A percentile compares a stretch with the other conserved stretches of the same genome.
phyloP scores from a whole-genome alignment of 2,113 vertebrate genomes.

The Orthonyx spaldingii region DNA sequence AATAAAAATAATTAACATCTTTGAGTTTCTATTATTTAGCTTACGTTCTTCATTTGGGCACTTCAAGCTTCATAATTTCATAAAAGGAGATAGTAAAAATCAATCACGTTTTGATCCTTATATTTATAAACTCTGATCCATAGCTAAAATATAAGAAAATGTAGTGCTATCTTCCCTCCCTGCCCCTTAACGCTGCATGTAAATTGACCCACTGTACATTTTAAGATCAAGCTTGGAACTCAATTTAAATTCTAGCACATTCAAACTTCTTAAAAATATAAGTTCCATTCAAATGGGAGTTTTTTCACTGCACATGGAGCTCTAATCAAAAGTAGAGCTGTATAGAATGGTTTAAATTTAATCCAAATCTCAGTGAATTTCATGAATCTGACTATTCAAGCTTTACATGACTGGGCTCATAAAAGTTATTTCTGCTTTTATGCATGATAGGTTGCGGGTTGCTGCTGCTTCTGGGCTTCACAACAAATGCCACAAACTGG shows the following conservation, averaged over 20 bases:
- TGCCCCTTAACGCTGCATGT: neutral
- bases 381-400: conserved; percentile 69
- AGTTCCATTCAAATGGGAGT: conserved; percentile 49
- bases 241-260: conserved; percentile 57
- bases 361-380: conserved; percentile 71
- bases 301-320: conserved; percentile 43
- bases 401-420: conserved; percentile 50
- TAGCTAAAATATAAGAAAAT: neutral
- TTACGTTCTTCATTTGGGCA: neutral
- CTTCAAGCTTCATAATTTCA: conserved; percentile 14
- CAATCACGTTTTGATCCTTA: neutral
- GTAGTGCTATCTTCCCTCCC: neutral
- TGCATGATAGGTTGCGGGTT: conserved; percentile 2
- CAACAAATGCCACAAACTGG: neutral
- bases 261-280: conserved; percentile 56
- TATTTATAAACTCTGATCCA: conserved; percentile 14
- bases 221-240: conserved; percentile 49
- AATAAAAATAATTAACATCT: neutral
- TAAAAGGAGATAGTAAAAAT: neutral
- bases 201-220: conserved; percentile 3
- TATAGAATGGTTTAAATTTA: conserved; percentile 69
- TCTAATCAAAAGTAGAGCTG: conserved; percentile 64
- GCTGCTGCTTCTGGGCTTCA: neutral
- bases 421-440: conserved; percentile 67
- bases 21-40: neutral